These are phyloP conservation scores for Caenorhabditis uteleia DNA, from an alignment of 2,888 invertebrate genomes.

Conservation along the genomic window DNA sequence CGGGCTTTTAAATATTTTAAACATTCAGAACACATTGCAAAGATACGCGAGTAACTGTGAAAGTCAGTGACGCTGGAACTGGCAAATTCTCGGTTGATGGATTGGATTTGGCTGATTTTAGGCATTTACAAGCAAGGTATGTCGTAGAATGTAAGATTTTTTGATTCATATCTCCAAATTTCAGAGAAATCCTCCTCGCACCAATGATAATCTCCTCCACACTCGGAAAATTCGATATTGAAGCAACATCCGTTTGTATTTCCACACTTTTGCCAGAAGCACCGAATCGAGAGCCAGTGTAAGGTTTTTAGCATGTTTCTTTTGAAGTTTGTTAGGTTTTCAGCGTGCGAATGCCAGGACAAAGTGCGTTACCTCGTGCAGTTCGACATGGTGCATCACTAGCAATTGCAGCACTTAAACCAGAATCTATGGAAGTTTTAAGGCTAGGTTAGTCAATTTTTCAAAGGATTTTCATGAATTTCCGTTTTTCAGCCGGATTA, in stretches of 20 bases:
- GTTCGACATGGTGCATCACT: slow-evolving; percentile 62
- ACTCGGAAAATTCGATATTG: slow-evolving; percentile 61
- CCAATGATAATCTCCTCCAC: slow-evolving; percentile 62
- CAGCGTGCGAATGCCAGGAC: slow-evolving; percentile 42
- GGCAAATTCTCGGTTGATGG: slow-evolving; percentile 63
- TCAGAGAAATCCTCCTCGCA: slow-evolving; percentile 61
- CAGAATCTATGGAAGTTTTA: slow-evolving; percentile 52
- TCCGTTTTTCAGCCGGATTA: slow-evolving; percentile 65
- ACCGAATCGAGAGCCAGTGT: slow-evolving; percentile 26
- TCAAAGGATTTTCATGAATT: background rate
- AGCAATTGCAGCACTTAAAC: slow-evolving; percentile 62
- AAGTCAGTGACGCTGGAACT: slow-evolving; percentile 60
- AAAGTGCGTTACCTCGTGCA: slow-evolving; percentile 58
- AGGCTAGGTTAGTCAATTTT: slow-evolving; percentile 52
- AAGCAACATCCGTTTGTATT: slow-evolving; percentile 43
- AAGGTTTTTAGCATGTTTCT: background rate
- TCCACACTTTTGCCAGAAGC: slow-evolving; percentile 26
- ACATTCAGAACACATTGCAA: slow-evolving; percentile 53
- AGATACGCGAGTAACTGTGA: slow-evolving; percentile 52
- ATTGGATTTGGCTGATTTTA: slow-evolving; percentile 50
- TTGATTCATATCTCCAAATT: too few relatives aligned
- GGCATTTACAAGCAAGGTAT: slow-evolving; percentile 60
- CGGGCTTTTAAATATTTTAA: background rate
- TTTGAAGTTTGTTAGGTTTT: slow-evolving; percentile 4
- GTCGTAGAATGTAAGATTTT: background rate